Evolutionary conservation across 2,797 vertebrate genomes (phyloP).

Genomic region (Phoxinus dragarum): DNA sequence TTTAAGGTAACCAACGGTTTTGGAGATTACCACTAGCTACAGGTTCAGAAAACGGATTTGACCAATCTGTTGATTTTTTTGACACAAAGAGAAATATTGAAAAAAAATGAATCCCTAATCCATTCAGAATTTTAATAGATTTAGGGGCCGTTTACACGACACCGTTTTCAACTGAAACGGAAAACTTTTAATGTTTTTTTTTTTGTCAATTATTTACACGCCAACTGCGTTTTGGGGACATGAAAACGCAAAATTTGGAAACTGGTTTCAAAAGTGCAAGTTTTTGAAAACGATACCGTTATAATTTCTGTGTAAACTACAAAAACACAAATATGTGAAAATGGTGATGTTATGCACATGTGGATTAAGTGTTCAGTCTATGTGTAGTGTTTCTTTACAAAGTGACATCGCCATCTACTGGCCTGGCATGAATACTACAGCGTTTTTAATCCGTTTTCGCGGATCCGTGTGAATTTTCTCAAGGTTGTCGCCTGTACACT

Average conservation of each 20-base stretch:
- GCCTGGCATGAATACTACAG: not conserved
- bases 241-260: not conserved
- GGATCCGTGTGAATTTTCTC: not conserved
- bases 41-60: not conserved
- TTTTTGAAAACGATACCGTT: not conserved
- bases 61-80: not conserved
- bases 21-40: not conserved
- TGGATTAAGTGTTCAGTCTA: not conserved
- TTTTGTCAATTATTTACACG: not conserved
- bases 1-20: not conserved
- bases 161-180: not conserved
- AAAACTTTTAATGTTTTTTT: not conserved
- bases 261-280: not conserved
- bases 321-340: not conserved
- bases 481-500: no score
- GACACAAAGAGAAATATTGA: not conserved
- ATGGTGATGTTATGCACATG: accelerated
- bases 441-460: no score
- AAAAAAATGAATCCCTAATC: no score
- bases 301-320: not conserved
- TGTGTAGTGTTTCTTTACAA: not conserved
- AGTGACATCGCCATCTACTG: not conserved
- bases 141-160: not conserved
- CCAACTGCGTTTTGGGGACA: not conserved
- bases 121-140: not conserved